These are phyloP conservation scores for Hypotaenidia okinawae DNA, from an alignment of 2,797 vertebrate species.

Conservation along the genomic window DNA sequence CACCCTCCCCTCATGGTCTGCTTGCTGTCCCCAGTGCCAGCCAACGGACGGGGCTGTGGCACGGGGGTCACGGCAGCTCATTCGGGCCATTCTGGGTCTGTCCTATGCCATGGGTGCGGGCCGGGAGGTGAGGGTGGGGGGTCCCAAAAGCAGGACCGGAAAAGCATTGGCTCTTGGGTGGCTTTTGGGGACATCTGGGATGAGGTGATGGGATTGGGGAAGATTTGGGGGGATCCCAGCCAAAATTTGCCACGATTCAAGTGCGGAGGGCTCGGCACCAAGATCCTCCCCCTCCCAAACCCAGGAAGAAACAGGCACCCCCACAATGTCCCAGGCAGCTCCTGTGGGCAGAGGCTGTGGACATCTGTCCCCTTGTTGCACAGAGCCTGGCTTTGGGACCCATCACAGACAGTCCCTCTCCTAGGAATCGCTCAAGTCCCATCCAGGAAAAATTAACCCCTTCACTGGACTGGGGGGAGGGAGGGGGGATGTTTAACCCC, in stretches of 20 bases:
- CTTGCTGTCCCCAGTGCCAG: no score
- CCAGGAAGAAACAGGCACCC: fast-evolving
- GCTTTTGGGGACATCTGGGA: fast-evolving
- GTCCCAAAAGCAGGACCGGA: neutral
- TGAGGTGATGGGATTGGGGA: fast-evolving
- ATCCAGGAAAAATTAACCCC: fast-evolving
- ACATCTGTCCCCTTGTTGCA: neutral
- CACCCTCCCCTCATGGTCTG: fast-evolving
- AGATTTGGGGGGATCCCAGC: neutral
- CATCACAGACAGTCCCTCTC: fast-evolving
- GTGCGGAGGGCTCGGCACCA: neutral
- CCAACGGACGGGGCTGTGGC: neutral
- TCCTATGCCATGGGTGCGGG: no score
- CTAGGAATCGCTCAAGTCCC: no score
- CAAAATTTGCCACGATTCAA: fast-evolving
- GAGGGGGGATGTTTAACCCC: fast-evolving
- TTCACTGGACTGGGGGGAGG: fast-evolving
- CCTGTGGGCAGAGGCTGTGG: no score
- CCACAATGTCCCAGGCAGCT: no score
- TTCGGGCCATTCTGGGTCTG: no score
- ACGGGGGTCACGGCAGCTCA: neutral
- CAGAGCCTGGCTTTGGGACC: neutral
- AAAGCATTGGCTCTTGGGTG: neutral
- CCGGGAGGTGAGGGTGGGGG: neutral
- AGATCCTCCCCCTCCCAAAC: no score